A percentile compares a stretch with the other conserved stretches of the same genome.
Evolutionary conservation across 1,140 invertebrate species (phyloP).

Genomic region (Berghia stephanieae): DNA sequence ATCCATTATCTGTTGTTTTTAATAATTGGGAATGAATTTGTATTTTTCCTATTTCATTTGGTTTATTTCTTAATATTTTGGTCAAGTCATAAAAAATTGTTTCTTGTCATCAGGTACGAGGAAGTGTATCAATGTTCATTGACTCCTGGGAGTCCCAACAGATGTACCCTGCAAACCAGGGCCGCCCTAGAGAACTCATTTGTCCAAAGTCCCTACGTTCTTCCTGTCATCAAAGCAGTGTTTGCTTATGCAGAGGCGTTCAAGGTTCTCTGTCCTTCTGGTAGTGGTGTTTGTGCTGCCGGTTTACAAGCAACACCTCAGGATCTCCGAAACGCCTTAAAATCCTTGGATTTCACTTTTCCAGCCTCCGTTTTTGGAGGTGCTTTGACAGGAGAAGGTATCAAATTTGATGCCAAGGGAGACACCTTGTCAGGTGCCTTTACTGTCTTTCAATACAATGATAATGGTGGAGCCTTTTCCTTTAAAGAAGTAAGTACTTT

Average conservation of each 20-base stretch:
- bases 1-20: too few species aligned
- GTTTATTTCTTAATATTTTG: too few species aligned
- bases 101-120: constrained; percentile 6
- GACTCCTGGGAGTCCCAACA: constrained; percentile 14
- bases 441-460: constrained; percentile 50
- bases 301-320: background rate
- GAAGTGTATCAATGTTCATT: constrained; percentile 26
- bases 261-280: constrained; percentile 30
- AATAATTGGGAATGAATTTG: too few species aligned
- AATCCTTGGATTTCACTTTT: constrained; percentile 41
- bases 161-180: constrained; percentile 21
- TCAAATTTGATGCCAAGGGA: constrained; percentile 54
- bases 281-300: constrained; percentile 5
- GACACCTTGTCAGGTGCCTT: constrained; percentile 40
- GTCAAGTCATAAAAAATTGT: background rate
- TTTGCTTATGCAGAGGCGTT: constrained; percentile 52
- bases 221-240: constrained; percentile 49
- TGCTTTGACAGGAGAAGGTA: constrained; percentile 36
- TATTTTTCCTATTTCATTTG: too few species aligned
- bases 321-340: constrained; percentile 32
- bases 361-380: constrained; percentile 37
- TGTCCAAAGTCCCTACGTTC: constrained; percentile 41
- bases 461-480: constrained; percentile 32
- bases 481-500: constrained; percentile 42
- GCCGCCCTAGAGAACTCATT: constrained; percentile 26